Evolutionary conservation across 2,888 invertebrate genomes (phyloP).

Genomic region (Cordilura impudica): DNA sequence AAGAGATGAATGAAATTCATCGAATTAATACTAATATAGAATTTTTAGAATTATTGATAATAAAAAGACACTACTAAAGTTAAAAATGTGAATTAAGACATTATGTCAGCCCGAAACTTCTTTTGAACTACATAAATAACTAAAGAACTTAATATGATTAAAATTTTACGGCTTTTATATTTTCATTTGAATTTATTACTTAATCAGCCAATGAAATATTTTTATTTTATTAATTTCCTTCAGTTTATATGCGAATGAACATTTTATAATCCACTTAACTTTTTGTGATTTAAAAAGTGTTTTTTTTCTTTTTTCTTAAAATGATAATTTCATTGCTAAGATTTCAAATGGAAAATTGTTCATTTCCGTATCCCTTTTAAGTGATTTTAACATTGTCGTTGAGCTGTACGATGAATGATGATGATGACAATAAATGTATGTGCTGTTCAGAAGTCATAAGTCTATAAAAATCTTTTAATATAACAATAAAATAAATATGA

Average conservation of each 20-base stretch:
- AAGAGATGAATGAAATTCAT: conserved; percentile 69
- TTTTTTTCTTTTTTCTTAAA: not conserved
- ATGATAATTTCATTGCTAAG: conserved; percentile 7
- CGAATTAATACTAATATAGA: not conserved
- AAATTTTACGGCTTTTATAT: too few relatives aligned
- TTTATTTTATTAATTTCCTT: too few relatives aligned
- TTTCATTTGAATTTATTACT: not conserved
- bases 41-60: not conserved
- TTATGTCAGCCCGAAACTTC: too few relatives aligned
- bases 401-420: conserved; percentile 5
- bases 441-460: conserved; percentile 54
- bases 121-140: too few relatives aligned
- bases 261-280: not conserved
- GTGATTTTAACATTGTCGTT: conserved; percentile 2
- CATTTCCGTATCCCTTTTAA: conserved; percentile 58
- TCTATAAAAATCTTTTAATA: conserved; percentile 61
- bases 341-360: conserved; percentile 60
- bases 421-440: conserved; percentile 42
- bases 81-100: too few relatives aligned
- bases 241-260: too few relatives aligned
- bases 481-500: conserved; percentile 45
- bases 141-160: too few relatives aligned
- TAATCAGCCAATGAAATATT: too few relatives aligned
- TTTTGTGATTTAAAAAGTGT: too few relatives aligned
- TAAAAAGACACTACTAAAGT: too few relatives aligned